A percentile compares a stretch with the other conserved stretches of the same genome.
Evolutionary conservation across 2,888 invertebrate genomes (phyloP).

Genomic region (Prionchulus punctatus): DNA sequence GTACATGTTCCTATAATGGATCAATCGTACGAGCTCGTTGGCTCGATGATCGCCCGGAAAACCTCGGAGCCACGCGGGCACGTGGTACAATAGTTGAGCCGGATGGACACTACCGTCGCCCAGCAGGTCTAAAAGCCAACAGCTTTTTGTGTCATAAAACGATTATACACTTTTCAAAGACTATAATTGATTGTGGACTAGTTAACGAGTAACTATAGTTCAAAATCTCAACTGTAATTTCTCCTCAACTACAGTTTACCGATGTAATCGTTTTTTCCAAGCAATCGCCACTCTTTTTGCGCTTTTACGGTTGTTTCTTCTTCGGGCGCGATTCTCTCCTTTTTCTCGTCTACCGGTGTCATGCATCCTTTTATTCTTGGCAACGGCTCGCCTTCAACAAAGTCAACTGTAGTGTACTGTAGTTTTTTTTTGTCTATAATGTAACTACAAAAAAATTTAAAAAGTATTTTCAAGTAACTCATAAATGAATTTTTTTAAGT

Average conservation of each 20-base stretch:
- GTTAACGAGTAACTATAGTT: background rate
- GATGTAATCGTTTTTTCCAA: slow-evolving; percentile 92
- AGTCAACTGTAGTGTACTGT: too few relatives aligned
- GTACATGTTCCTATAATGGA: slow-evolving; percentile 23
- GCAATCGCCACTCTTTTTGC: slow-evolving; percentile 58
- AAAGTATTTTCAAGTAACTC: too few relatives aligned
- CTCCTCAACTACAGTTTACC: too few relatives aligned
- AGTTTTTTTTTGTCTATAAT: background rate
- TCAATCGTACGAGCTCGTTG: slow-evolving; percentile 29
- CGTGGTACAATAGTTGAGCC: slow-evolving; percentile 59
- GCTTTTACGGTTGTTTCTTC: slow-evolving; percentile 46
- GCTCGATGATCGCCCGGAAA: slow-evolving; percentile 51
- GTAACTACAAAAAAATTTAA: too few relatives aligned
- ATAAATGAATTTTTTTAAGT: too few relatives aligned
- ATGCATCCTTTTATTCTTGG: slow-evolving; percentile 9
- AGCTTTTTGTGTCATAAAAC: too few relatives aligned
- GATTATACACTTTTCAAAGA: too few relatives aligned
- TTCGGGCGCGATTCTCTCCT: slow-evolving; percentile 16
- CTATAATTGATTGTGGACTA: background rate
- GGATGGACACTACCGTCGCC: slow-evolving; percentile 69
- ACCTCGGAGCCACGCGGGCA: slow-evolving; percentile 77
- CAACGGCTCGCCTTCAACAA: slow-evolving; percentile 8
- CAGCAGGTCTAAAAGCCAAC: slow-evolving; percentile 49
- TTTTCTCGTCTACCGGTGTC: background rate
- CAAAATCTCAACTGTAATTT: background rate